Conservation (phyloP, 2,797 vertebrate species). For the Sphenodon punctatus region DNA sequence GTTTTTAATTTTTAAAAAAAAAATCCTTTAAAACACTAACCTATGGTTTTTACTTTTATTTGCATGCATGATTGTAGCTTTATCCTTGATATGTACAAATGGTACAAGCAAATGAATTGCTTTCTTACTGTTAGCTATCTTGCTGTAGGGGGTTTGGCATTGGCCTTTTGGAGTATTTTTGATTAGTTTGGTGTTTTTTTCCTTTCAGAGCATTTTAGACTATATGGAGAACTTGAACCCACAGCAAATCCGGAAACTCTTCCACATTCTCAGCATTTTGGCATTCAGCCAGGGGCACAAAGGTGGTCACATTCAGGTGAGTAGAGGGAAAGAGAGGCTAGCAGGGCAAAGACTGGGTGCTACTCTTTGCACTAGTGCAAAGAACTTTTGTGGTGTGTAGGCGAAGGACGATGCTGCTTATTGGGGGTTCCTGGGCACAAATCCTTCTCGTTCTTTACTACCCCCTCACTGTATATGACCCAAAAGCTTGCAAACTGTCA, state of each 20-base stretch:
- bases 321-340: not conserved
- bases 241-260: slow-evolving; percentile 92
- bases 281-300: slow-evolving; percentile 87
- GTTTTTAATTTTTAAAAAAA: not conserved
- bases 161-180: not conserved
- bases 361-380: not conserved
- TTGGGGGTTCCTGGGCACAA: not conserved
- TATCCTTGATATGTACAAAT: not conserved
- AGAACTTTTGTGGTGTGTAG: not conserved
- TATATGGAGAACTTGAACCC: slow-evolving; percentile 91
- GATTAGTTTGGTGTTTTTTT: slow-evolving; percentile 3
- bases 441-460: not conserved
- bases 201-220: slow-evolving; percentile 89
- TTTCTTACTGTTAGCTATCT: no score
- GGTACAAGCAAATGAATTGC: not conserved
- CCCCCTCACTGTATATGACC: no score
- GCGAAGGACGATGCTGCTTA: not conserved
- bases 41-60: not conserved
- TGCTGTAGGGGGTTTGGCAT: no score
- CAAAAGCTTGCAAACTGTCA: no score
- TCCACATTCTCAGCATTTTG: slow-evolving; percentile 87
- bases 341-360: not conserved
- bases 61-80: not conserved
- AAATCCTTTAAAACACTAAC: not conserved
- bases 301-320: slow-evolving; percentile 90